Evolutionary conservation across 1,140 invertebrate genomes (phyloP).

Genomic region (Teleopsis dalmanni): DNA sequence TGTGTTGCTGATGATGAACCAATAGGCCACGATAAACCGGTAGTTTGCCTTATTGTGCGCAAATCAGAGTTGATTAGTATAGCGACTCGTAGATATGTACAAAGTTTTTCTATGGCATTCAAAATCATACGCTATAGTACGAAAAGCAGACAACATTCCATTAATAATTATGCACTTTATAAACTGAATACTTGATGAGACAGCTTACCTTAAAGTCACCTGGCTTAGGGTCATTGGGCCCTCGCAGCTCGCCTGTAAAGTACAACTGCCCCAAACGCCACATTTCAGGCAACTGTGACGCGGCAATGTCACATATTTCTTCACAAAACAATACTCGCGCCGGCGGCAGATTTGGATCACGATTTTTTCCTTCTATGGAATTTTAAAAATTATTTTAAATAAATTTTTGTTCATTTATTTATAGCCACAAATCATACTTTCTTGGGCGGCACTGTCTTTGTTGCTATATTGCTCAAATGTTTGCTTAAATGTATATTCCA

Average conservation of each 20-base stretch:
- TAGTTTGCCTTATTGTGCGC: constrained; percentile 33
- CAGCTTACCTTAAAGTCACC: constrained; percentile 47
- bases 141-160: neutral
- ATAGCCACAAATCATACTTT: constrained; percentile 15
- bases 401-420: neutral
- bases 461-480: constrained; percentile 35
- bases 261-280: constrained; percentile 87
- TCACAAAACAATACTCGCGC: constrained; percentile 39
- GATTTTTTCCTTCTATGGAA: constrained; percentile 23
- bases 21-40: constrained; percentile 43
- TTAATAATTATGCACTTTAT: neutral
- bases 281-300: constrained; percentile 58
- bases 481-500: constrained; percentile 49
- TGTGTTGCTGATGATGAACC: constrained; percentile 47
- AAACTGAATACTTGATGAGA: neutral
- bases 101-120: constrained; percentile 58
- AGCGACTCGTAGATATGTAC: constrained; percentile 56
- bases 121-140: constrained; percentile 49
- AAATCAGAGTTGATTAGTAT: constrained; percentile 53
- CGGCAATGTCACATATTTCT: constrained; percentile 41
- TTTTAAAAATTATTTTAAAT: neutral
- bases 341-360: constrained; percentile 32
- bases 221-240: constrained; percentile 56
- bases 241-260: constrained; percentile 74
- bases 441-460: constrained; percentile 28